Evolutionary conservation across 2,888 invertebrate species (phyloP).

Genomic region (Tinea trinotella): DNA sequence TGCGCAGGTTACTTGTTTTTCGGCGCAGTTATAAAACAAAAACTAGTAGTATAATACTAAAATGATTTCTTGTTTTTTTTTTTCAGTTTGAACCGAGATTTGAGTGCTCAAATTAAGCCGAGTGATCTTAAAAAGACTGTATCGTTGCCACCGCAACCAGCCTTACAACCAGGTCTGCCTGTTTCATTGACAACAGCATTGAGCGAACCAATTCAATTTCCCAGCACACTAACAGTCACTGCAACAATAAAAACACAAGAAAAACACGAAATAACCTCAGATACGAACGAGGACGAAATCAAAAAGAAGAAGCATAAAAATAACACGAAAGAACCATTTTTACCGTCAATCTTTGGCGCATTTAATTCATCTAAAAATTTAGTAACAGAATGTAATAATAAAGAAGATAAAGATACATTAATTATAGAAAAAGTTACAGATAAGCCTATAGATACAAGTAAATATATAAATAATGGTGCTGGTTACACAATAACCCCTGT

Average conservation of each 20-base stretch:
- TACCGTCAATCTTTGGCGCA: slow-evolving; percentile 38
- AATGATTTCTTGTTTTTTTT: slow-evolving; percentile 24
- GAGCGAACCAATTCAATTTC: slow-evolving; percentile 53
- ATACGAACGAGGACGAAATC: background rate
- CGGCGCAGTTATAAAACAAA: too few relatives aligned
- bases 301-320: slow-evolving; percentile 27
- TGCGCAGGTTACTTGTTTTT: too few relatives aligned
- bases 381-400: slow-evolving; percentile 34
- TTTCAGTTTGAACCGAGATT: slow-evolving; percentile 56
- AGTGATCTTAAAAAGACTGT: slow-evolving; percentile 9
- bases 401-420: slow-evolving; percentile 32
- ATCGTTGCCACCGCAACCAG: background rate
- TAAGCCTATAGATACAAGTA: slow-evolving; percentile 33
- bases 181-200: slow-evolving; percentile 24
- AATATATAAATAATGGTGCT: slow-evolving; percentile 54
- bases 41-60: too few relatives aligned
- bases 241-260: slow-evolving; percentile 29
- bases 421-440: slow-evolving; percentile 2
- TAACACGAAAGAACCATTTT: slow-evolving; percentile 20
- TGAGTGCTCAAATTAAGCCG: slow-evolving; percentile 24
- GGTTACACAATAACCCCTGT: slow-evolving; percentile 65
- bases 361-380: slow-evolving; percentile 44
- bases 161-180: slow-evolving; percentile 3
- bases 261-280: slow-evolving; percentile 21
- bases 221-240: slow-evolving; percentile 60